Percentiles rank a stretch among this genome's conserved stretches.
phyloP scores from a whole-genome alignment of 1,140 invertebrate genomes.

The Diachasma alloeum region DNA sequence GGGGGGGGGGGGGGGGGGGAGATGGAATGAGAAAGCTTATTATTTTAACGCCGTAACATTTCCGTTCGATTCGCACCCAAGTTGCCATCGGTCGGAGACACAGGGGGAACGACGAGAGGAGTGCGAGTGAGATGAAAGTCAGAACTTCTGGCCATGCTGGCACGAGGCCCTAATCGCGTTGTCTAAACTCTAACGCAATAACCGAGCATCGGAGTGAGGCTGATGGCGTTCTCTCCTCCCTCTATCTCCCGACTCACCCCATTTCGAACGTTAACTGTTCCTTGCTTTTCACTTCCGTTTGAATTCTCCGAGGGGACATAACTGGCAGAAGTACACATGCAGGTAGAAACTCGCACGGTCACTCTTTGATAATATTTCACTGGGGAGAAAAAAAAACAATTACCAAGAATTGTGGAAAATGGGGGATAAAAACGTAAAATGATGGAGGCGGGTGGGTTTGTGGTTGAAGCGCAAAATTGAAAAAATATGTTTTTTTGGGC shows the following conservation, averaged over 20 bases:
- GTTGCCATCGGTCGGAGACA: not conserved
- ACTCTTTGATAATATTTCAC: conserved; percentile 22
- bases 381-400: not conserved
- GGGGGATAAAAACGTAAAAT: not conserved
- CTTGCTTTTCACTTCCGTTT: conserved; percentile 26
- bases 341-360: conserved; percentile 17
- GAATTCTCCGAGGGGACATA: conserved; percentile 26
- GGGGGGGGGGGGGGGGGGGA: not conserved
- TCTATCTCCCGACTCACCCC: conserved; percentile 8
- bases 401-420: not conserved
- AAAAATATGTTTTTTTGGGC: not conserved
- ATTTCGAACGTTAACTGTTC: conserved; percentile 18
- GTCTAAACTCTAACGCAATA: conserved; percentile 14
- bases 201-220: not conserved
- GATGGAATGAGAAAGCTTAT: not conserved
- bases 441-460: not conserved
- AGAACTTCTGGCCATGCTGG: not conserved
- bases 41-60: conserved; percentile 8
- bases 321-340: not conserved
- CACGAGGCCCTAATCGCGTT: conserved; percentile 8
- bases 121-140: not conserved
- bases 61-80: conserved; percentile 11
- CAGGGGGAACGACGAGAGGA: not conserved
- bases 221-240: not conserved
- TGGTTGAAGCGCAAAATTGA: not conserved